Evolutionary conservation across 2,888 invertebrate genomes (phyloP), one percentile per base, ranked within the genome.

Genomic region (Halictus quadricinctus): DNA sequence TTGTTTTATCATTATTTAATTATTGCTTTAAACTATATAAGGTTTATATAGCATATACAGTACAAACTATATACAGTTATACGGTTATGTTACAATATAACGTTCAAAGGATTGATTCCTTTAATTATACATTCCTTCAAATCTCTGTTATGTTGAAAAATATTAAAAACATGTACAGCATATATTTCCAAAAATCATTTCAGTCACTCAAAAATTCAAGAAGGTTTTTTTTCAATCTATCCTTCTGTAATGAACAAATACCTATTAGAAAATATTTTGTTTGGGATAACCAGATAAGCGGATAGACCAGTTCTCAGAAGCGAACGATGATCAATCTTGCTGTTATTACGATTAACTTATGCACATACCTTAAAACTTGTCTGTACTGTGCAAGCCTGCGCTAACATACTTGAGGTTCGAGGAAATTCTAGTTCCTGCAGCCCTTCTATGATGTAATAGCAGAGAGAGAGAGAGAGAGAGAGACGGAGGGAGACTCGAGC

Each of bases 401-500:
- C 36, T 69, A 36, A 69, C 36, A 69, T 69, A 41, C 66, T 69
- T 69, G 29, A 36, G 21, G 41, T 36, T 41, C 41, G 66, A 69
- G 41, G 66, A 69, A 41, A 64, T 64, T 64, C 64, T 64, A 64
- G 64, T 64, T 29, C 64, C 66, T 41, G 66, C 18, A 10, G 41
- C 21, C 41, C 10, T 18, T 69, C 41, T 36, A 10, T 21, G 36
- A 69, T 41, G 36, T 69, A 36, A 41, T 69, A 69, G 36, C 36
- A 69, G 66, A 36, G 54, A n/a, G 21, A 54, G 21, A 10, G 46
- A 46, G 46, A 10, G 36, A 21, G 50, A 21, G 54, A 54, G 21
- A 21, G 54, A 54, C 21, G 2, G 54, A n/a, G 54, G 21, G 8
- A 8, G 66, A 41, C 66, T 41, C 36, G 21, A 29, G 36, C 66